These are phyloP conservation scores for Cinclus cinclus DNA, from an alignment of 2,113 vertebrate species.

Conservation along the genomic window DNA sequence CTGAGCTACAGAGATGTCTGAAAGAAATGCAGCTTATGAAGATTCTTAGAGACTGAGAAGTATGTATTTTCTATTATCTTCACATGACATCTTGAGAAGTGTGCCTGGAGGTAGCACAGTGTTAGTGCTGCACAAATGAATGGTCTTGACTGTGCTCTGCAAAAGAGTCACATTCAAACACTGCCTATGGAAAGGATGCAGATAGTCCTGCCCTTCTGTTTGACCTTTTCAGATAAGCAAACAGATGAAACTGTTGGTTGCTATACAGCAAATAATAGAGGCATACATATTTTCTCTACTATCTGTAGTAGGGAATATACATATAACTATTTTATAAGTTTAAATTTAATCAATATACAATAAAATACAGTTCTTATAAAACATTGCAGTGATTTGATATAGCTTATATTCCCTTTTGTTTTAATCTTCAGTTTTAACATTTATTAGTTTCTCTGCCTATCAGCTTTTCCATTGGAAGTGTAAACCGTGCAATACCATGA, in stretches of 20 bases:
- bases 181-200: background rate
- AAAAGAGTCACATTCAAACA: background rate
- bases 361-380: background rate
- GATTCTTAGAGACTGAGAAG: background rate
- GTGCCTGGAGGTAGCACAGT: background rate
- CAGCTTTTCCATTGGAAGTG: background rate
- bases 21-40: background rate
- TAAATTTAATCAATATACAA: background rate
- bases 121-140: background rate
- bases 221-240: background rate
- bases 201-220: background rate
- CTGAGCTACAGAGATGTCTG: background rate
- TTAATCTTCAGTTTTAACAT: background rate
- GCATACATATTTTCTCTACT: background rate
- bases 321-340: background rate
- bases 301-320: background rate
- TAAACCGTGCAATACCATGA: background rate
- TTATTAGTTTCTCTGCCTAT: background rate
- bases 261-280: background rate
- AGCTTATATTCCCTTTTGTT: background rate
- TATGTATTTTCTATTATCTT: accelerated
- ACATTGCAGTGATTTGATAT: background rate
- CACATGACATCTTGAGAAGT: background rate
- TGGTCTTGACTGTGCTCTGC: background rate
- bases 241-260: background rate